These are phyloP conservation scores for Chamaedrilus cognettii DNA, from an alignment of 2,888 invertebrate genomes.

Conservation along the genomic window DNA sequence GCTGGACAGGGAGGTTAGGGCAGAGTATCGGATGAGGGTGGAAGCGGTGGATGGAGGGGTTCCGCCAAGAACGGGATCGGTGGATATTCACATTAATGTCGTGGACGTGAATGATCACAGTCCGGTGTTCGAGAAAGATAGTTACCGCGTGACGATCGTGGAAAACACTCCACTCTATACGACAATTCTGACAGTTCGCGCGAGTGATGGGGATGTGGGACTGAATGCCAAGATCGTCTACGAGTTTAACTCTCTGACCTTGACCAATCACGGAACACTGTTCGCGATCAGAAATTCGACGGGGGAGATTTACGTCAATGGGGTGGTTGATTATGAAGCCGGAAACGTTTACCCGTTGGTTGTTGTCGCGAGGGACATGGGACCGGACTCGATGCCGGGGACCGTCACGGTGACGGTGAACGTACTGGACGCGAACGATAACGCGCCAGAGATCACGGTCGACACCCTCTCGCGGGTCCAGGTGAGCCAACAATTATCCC, in stretches of 20 bases:
- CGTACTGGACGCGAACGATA: constrained; percentile 77
- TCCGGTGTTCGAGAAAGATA: constrained; percentile 20
- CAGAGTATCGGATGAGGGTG: constrained; percentile 29
- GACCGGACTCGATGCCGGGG: constrained; percentile 34
- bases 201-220: constrained; percentile 36
- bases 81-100: constrained; percentile 25
- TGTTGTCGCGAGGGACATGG: constrained; percentile 33
- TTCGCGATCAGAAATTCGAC: constrained; percentile 31
- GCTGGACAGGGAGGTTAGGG: constrained; percentile 34
- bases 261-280: constrained; percentile 24
- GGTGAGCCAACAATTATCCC: too few relatives aligned
- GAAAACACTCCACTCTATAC: constrained; percentile 31
- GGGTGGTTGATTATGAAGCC: constrained; percentile 33
- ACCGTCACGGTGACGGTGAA: constrained; percentile 56
- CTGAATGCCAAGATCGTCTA: constrained; percentile 36
- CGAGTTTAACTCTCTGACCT: constrained; percentile 29
- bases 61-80: constrained; percentile 25
- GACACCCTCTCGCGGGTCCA: constrained; percentile 88
- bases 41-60: constrained; percentile 31
- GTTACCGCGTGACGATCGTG: constrained; percentile 26
- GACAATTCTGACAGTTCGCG: constrained; percentile 31
- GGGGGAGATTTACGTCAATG: constrained; percentile 33
- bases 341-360: constrained; percentile 30
- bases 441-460: constrained; percentile 81
- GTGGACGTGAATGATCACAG: constrained; percentile 27